A percentile compares a stretch with the other conserved stretches of the same genome.
phyloP scores from a whole-genome alignment of 2,888 invertebrate genomes.

The Pyrrhosoma nymphula region DNA sequence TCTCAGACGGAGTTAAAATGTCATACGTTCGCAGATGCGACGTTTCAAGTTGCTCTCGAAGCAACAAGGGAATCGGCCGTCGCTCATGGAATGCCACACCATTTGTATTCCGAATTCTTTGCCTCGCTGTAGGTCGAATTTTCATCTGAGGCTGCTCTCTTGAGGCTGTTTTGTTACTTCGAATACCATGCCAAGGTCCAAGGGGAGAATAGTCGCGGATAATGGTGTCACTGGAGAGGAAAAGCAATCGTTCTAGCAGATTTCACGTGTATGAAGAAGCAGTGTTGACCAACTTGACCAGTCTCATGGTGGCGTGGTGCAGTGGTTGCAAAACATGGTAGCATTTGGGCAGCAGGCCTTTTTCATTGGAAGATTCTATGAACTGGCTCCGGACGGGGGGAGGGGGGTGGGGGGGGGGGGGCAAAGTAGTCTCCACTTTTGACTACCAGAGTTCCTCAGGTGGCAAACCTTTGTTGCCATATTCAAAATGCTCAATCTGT shows the following conservation, averaged over 20 bases:
- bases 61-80: background rate
- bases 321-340: too few relatives aligned
- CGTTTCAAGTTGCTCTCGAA: background rate
- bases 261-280: background rate
- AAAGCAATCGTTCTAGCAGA: background rate
- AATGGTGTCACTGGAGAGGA: background rate
- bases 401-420: too few relatives aligned
- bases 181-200: constrained; percentile 2
- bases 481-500: too few relatives aligned
- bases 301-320: background rate
- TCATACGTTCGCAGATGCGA: background rate
- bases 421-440: too few relatives aligned
- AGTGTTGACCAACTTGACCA: background rate
- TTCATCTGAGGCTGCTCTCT: background rate
- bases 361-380: too few relatives aligned
- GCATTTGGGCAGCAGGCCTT: too few relatives aligned
- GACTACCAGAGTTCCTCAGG: too few relatives aligned
- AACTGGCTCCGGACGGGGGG: too few relatives aligned
- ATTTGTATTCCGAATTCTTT: background rate
- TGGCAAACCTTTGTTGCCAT: too few relatives aligned
- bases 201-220: background rate
- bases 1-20: background rate
- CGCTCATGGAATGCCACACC: background rate
- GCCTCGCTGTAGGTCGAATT: constrained; percentile 12
- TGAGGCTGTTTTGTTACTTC: background rate